Evolutionary conservation across 2,113 vertebrate genomes (phyloP).

Genomic region (Gymnobelideus leadbeateri): DNA sequence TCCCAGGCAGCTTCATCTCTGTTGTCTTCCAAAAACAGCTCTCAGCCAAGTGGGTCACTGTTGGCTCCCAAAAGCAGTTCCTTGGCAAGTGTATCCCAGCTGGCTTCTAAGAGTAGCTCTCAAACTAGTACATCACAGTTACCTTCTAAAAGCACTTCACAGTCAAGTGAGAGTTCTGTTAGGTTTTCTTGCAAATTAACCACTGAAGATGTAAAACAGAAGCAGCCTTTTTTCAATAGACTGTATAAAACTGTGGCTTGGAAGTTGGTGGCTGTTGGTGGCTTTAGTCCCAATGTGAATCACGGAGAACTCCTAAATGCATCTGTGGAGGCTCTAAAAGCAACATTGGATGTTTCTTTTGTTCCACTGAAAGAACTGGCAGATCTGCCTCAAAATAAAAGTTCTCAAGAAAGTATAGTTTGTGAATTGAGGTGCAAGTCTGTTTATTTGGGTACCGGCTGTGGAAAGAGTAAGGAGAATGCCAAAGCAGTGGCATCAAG

Average conservation of each 20-base stretch:
- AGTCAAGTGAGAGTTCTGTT: slow-evolving; percentile 76
- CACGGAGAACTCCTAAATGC: slow-evolving; percentile 93
- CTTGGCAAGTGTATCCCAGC: slow-evolving; percentile 62
- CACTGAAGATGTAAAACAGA: slow-evolving; percentile 89
- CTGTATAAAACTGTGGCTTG: slow-evolving; percentile 98
- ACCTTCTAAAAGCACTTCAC: slow-evolving; percentile 76
- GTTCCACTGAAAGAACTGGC: slow-evolving; percentile 96
- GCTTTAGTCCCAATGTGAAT: slow-evolving; percentile 94
- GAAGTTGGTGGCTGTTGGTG: slow-evolving; percentile 97
- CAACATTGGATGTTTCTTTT: slow-evolving; percentile 93
- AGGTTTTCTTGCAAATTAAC: slow-evolving; percentile 85
- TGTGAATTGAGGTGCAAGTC: slow-evolving; percentile 96
- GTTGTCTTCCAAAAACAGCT: slow-evolving; percentile 74
- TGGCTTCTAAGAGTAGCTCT: slow-evolving; percentile 74
- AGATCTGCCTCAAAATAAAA: slow-evolving; percentile 93
- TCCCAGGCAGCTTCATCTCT: slow-evolving; percentile 80
- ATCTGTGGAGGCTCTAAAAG: slow-evolving; percentile 94
- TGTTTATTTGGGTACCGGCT: slow-evolving; percentile 97
- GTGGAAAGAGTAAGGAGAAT: slow-evolving; percentile 94
- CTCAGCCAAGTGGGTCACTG: slow-evolving; percentile 79
- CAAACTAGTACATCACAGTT: slow-evolving; percentile 78
- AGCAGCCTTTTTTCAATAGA: slow-evolving; percentile 97
- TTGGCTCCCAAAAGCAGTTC: slow-evolving; percentile 67
- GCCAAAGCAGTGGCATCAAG: slow-evolving; percentile 96
- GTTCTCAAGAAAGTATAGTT: slow-evolving; percentile 96